phyloP scores from a whole-genome alignment of 2,113 vertebrate species.

The Uropsilus gracilis region DNA sequence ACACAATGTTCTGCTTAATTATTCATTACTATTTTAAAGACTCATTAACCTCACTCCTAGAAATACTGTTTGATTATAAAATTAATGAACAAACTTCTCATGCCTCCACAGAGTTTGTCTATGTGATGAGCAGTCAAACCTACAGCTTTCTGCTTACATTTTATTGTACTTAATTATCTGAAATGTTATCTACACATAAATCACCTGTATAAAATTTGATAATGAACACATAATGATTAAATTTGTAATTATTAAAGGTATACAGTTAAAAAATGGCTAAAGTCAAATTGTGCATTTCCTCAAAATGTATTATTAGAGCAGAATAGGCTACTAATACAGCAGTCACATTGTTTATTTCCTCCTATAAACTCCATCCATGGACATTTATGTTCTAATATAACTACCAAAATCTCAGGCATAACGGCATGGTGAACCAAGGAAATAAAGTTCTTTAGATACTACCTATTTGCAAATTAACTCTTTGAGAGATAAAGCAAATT shows the following conservation, averaged over 20 bases:
- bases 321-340: neutral
- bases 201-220: neutral
- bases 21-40: constrained; percentile 37
- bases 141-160: neutral
- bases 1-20: neutral
- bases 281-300: neutral
- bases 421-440: neutral
- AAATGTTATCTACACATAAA: constrained; percentile 8
- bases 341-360: neutral
- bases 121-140: neutral
- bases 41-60: constrained; percentile 13
- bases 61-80: constrained; percentile 1
- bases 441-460: constrained; percentile 18
- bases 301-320: neutral
- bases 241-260: neutral
- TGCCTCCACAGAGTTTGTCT: neutral
- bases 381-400: constrained; percentile 32
- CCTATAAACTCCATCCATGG: neutral
- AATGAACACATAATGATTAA: constrained; percentile 11
- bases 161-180: neutral
- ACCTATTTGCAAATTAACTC: neutral
- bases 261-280: constrained; percentile 15
- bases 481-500: neutral
- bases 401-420: neutral
- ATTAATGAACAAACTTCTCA: neutral